These are phyloP conservation scores for Choreutis nemorana DNA, from an alignment of 2,888 invertebrate species.

Conservation along the genomic window DNA sequence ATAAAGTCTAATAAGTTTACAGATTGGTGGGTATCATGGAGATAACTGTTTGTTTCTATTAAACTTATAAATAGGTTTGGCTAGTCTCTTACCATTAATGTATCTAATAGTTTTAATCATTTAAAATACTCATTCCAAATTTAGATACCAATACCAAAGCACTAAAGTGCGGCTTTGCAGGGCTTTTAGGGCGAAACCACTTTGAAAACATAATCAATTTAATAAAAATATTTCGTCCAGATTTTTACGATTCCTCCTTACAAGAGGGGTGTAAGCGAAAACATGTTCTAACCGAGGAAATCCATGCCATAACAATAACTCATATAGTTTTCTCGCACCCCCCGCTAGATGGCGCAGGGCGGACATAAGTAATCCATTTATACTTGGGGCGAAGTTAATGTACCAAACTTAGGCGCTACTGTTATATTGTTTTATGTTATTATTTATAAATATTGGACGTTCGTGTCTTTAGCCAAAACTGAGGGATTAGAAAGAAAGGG, in stretches of 20 bases:
- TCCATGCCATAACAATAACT: conserved; percentile 62
- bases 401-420: conserved; percentile 50
- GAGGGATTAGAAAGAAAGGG: conserved; percentile 31
- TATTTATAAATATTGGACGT: conserved; percentile 50
- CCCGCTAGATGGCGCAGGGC: conserved; percentile 57
- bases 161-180: not conserved
- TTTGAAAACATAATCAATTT: conserved; percentile 43
- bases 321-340: conserved; percentile 48
- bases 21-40: too few species aligned
- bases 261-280: conserved; percentile 61
- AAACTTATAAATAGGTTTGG: too few species aligned
- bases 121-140: too few species aligned
- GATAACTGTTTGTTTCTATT: too few species aligned
- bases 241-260: conserved; percentile 51
- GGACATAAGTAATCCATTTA: conserved; percentile 67
- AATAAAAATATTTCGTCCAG: conserved; percentile 45
- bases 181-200: conserved; percentile 18
- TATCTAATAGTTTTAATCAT: too few species aligned
- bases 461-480: conserved; percentile 27
- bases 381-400: conserved; percentile 63
- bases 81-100: too few species aligned
- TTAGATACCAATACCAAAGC: too few species aligned
- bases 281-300: conserved; percentile 57
- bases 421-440: conserved; percentile 59
- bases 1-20: too few species aligned